Evolutionary conservation across 1,140 invertebrate species (phyloP).

Genomic region (Papilio xuthus): DNA sequence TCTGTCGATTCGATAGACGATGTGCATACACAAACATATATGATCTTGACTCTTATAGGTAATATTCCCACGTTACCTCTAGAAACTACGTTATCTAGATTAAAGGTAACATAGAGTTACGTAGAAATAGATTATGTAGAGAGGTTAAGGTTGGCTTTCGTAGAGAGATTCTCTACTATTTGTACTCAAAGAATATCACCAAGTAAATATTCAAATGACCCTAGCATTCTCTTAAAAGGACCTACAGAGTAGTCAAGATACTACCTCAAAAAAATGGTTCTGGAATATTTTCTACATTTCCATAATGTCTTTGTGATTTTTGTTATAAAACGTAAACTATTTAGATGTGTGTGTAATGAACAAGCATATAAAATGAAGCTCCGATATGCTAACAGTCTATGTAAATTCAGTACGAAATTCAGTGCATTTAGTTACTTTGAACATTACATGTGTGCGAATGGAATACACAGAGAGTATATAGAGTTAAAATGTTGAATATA

Average conservation of each 20-base stretch:
- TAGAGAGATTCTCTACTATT: too few species aligned
- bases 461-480: neutral
- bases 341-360: neutral
- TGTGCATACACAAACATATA: neutral
- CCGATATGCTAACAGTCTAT: conserved; percentile 1
- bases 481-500: too few species aligned
- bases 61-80: neutral
- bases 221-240: too few species aligned
- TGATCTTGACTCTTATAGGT: neutral
- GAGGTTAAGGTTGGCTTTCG: too few species aligned
- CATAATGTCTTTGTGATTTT: neutral
- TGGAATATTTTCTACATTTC: neutral
- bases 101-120: too few species aligned
- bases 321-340: neutral
- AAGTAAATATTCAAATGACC: too few species aligned
- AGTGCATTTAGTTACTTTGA: neutral
- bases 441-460: neutral
- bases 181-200: too few species aligned
- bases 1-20: neutral
- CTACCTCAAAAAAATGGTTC: too few species aligned
- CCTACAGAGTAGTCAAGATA: too few species aligned
- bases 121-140: too few species aligned
- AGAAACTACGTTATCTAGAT: too few species aligned
- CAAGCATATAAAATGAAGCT: neutral
- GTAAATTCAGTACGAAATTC: conserved; percentile 7